Evolutionary conservation across 2,888 invertebrate genomes (phyloP).

Genomic region (Doris montereyensis): DNA sequence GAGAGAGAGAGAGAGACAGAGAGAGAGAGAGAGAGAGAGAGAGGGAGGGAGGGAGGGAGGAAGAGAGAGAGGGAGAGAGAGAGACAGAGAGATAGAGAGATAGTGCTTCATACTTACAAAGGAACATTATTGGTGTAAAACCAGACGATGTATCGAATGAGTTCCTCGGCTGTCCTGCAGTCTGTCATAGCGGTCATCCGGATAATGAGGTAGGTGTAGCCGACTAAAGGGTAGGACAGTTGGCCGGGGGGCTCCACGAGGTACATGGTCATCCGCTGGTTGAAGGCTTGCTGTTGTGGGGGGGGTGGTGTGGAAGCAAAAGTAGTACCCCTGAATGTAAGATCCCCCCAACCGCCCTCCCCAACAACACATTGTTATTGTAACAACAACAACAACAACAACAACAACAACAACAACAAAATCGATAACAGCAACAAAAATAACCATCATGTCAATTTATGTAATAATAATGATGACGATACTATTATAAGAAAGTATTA

Average conservation of each 20-base stretch:
- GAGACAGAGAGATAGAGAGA: background rate
- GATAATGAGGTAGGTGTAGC: conserved; percentile 64
- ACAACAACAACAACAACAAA: no score
- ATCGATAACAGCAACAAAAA: no score
- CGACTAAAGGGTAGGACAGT: conserved; percentile 55
- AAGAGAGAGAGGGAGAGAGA: no score
- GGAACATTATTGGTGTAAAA: background rate
- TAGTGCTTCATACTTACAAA: background rate
- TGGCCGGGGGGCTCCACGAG: conserved; percentile 22
- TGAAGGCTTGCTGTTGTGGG: conserved; percentile 8
- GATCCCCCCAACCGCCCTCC: no score
- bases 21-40: background rate
- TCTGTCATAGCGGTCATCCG: conserved; percentile 45
- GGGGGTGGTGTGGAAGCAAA: background rate
- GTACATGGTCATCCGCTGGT: conserved; percentile 39
- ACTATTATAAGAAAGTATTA: no score
- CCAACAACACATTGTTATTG: no score
- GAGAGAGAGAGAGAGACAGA: background rate
- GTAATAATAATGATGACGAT: no score
- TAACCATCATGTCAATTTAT: no score
- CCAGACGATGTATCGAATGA: conserved; percentile 41
- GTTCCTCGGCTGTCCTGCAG: conserved; percentile 59
- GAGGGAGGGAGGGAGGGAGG: background rate
- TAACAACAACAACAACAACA: no score
- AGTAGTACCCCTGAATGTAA: no score